Evolutionary conservation across 2,113 vertebrate species (phyloP).

Genomic region (Caracal caracal): DNA sequence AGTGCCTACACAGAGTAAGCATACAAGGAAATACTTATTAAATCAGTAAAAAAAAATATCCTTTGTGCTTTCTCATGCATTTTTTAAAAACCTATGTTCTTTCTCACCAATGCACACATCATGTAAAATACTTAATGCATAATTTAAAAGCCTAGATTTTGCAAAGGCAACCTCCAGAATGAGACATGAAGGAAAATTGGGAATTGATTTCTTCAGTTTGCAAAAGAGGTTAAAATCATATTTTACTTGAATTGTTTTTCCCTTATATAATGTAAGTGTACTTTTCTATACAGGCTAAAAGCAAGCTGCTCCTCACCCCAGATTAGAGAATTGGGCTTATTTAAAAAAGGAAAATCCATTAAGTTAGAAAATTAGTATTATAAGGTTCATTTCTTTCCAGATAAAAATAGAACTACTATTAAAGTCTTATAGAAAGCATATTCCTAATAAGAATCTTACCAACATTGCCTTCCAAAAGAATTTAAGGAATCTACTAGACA

Average conservation of each 20-base stretch:
- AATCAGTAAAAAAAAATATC: slow-evolving; percentile 33
- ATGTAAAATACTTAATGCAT: neutral
- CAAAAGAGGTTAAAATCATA: slow-evolving; percentile 9
- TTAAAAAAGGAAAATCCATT: slow-evolving; percentile 48
- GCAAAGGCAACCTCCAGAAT: neutral
- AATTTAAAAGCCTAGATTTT: slow-evolving; percentile 56
- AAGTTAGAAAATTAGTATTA: slow-evolving; percentile 65
- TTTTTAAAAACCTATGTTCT: neutral
- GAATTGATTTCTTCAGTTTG: slow-evolving; percentile 12
- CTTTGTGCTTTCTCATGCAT: slow-evolving; percentile 35
- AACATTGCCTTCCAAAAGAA: slow-evolving; percentile 39
- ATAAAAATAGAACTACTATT: slow-evolving; percentile 66
- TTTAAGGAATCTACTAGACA: slow-evolving; percentile 46
- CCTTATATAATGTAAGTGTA: neutral
- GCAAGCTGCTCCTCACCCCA: neutral
- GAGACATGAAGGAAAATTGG: neutral
- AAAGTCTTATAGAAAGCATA: slow-evolving; percentile 59
- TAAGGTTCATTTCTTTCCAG: slow-evolving; percentile 62
- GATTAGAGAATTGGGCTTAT: slow-evolving; percentile 33
- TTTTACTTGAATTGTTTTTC: slow-evolving; percentile 13
- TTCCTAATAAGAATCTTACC: slow-evolving; percentile 49
- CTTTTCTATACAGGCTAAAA: slow-evolving; percentile 8
- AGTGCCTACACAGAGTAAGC: neutral
- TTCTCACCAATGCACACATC: neutral
- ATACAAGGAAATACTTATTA: neutral